These are phyloP conservation scores for Chiloscyllium punctatum DNA, from an alignment of 2,797 vertebrate genomes.

Conservation along the genomic window DNA sequence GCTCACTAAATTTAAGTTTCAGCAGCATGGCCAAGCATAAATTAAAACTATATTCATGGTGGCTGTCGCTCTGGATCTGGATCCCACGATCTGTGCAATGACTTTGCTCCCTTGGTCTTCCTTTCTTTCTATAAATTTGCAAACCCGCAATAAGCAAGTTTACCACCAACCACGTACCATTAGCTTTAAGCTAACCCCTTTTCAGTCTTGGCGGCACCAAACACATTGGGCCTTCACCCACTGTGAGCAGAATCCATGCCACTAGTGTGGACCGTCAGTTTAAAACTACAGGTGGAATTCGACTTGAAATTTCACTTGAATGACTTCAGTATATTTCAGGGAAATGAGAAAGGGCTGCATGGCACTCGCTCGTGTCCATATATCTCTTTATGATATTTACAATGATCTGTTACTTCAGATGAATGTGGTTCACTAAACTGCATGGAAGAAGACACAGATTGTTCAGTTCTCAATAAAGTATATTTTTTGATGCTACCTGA, in stretches of 20 bases:
- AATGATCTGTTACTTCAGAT: neutral
- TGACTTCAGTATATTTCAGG: neutral
- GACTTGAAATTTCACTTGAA: neutral
- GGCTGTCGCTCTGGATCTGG: neutral
- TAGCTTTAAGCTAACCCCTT: neutral
- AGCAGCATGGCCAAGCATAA: neutral
- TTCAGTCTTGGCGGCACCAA: neutral
- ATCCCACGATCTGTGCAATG: neutral
- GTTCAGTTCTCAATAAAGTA: neutral
- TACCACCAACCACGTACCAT: neutral
- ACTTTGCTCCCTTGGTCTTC: neutral
- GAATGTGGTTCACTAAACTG: neutral
- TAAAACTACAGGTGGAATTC: neutral
- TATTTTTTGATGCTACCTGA: neutral
- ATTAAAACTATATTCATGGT: neutral
- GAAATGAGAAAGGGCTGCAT: neutral
- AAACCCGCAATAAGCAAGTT: neutral
- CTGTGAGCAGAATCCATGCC: neutral
- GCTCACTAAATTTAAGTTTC: neutral
- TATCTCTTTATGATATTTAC: neutral
- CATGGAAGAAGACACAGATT: neutral
- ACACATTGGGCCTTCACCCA: neutral
- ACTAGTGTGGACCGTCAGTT: neutral
- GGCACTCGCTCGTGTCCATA: neutral
- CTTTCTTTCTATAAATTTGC: neutral